Base-by-base conservation (phyloP, 2,113 vertebrate genomes). In the Thamnophis sirtalis region DNA sequence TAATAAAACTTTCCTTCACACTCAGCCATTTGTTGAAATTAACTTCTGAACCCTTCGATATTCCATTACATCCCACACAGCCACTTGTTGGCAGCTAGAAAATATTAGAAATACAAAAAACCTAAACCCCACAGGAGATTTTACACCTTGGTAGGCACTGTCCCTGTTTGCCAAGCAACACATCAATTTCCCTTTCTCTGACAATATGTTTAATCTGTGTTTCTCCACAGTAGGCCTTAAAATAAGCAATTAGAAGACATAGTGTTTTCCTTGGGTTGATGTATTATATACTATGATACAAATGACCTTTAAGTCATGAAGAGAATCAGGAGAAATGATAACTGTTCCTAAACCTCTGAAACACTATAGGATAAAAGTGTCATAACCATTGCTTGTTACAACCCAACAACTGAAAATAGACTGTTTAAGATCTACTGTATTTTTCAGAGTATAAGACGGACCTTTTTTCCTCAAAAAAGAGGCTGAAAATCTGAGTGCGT, bases 161-260 rank as follows among this genome's bases (percentile, higher is more conserved):
- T 91, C 92, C 26, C 1, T 90, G 0, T 92, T 94, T 96, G 94
- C 63, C 55, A 93, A 95, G 56, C 2, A 94, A 89, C 55, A 93
- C 89, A 92, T 96, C 92, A 90, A 85, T 95, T 92, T 93, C 84
- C 89, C 93, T 93, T 63, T 95, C 84, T 28, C 54, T 91, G 89
- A 96, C 84, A 94, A 96, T 94, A 90, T 2, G 33, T 95, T 95
- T 96, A 95, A 96, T 80, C 51, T 95, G 43, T 93, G 56, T 86
- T 96, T 96, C 88, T 96, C 93, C 89, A 94, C 58, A 94, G 89
- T 26, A 89, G 68, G 48, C 91, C 93, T 58, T 94, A 92, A 93
- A 96, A 86, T 9, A 95, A 50, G 43, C 92, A 94, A 95, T 96
- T 96, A 95, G 87, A 58, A 0, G 0, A 51, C 51, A 91, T 22